phyloP scores from a whole-genome alignment of 2,113 vertebrate genomes.

The Rousettus leschenaultii region DNA sequence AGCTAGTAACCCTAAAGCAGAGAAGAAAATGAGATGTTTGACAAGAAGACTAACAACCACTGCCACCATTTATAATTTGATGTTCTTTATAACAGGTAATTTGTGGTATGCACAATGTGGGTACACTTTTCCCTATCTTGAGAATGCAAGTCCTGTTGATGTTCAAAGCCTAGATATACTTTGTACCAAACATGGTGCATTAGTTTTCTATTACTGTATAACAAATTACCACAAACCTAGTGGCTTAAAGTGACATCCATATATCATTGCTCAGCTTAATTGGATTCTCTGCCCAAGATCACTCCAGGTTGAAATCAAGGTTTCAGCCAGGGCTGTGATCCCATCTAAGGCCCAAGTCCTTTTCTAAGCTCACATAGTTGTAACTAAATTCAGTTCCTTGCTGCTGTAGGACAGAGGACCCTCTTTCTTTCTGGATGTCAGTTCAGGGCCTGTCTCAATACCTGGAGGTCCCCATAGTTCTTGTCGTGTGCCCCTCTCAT shows the following conservation, averaged over 20 bases:
- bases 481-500: neutral
- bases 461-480: neutral
- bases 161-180: neutral
- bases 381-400: neutral
- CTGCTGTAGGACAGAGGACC: neutral
- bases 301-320: neutral
- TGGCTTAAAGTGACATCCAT: neutral
- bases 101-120: slow-evolving; percentile 32
- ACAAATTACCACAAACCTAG: neutral
- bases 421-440: neutral
- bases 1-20: neutral
- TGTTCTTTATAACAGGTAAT: slow-evolving; percentile 45
- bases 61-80: slow-evolving; percentile 58
- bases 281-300: neutral
- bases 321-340: neutral
- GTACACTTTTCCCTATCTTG: neutral
- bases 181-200: neutral
- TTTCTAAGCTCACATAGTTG: neutral
- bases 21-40: slow-evolving; percentile 62
- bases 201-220: neutral
- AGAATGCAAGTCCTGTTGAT: neutral
- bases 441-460: neutral
- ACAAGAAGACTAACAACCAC: slow-evolving; percentile 40
- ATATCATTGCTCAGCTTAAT: neutral
- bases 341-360: neutral